Base-by-base conservation (phyloP, 2,888 invertebrate genomes). In the Lypha dubia region DNA sequence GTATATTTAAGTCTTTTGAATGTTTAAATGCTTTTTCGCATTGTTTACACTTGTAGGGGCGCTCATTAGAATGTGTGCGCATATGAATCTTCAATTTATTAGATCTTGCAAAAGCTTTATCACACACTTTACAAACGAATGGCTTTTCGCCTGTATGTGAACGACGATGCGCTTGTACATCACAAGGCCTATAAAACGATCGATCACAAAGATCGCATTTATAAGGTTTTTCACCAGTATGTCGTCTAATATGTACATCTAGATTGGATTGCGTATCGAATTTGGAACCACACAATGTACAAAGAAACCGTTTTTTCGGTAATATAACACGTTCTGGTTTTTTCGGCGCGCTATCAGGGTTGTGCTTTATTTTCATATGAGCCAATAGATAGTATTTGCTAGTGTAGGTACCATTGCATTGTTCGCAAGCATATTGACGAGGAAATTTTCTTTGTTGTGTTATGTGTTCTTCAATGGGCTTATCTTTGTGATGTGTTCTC, bases 1-100 rank as follows among this genome's bases (percentile, higher is more conserved):
- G 95, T 22, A 95, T 90, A 0, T 95, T 95, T 70, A 95, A 91
- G 88, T 95, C 95, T 89, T 95, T 95, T 75, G 95, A 95, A 90
- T 95, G 95, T 0, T 95, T 95, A 89, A 95, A 95, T 9, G 91
- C 90, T 75, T 91, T 91, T 44, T 92, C 92, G 65, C 92, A 92
- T 41, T 91, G 94, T 1, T 93, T 93, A 87, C 94, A 94, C 88
- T 94, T 94, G 89, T 94, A 94, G 0, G 94, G 94, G 32, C 94
- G 92, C 58, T 93, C 93, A 1, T 94, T 94, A 8, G 90, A 91
- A 87, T 92, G 92, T 20, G 94, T 94, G 7, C 94, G 93, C 94
- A 94, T 94, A 87, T 94, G 94, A 0, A 94, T 93, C 0, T 94
- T 93, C 82, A 94, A 88, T 88, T 94, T 94, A 88, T 94, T 94